These are phyloP conservation scores for Thomomys bottae DNA, from an alignment of 2,113 vertebrate genomes.

Conservation along the genomic window DNA sequence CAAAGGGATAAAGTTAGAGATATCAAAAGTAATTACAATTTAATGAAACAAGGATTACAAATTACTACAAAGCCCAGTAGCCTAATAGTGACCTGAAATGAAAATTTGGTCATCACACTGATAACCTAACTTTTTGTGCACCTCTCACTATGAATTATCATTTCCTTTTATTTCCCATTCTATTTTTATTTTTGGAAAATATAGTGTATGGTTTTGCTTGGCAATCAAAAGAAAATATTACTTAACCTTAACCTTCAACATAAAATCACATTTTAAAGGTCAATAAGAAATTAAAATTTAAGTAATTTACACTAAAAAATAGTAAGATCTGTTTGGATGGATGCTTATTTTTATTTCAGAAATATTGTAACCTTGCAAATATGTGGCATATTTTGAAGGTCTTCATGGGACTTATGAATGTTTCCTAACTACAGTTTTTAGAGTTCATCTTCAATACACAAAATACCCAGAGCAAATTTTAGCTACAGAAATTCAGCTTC, in stretches of 20 bases:
- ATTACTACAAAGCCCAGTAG: conserved; percentile 72
- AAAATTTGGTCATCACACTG: conserved; percentile 65
- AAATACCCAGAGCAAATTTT: conserved; percentile 44
- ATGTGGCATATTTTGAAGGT: conserved; percentile 39
- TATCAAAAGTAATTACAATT: conserved; percentile 80
- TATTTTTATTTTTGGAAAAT: background rate
- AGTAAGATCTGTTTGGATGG: conserved; percentile 34
- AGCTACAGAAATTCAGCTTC: background rate
- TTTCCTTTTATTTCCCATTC: conserved; percentile 21
- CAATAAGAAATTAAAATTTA: conserved; percentile 28
- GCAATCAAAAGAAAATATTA: background rate
- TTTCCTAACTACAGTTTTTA: conserved; percentile 33
- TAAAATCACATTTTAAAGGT: background rate
- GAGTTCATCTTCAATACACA: conserved; percentile 13
- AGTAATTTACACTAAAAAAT: conserved; percentile 4
- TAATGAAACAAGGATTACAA: conserved; percentile 80
- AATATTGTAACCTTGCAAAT: background rate
- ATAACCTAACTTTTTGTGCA: conserved; percentile 52
- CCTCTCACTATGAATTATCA: background rate
- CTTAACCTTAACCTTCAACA: background rate
- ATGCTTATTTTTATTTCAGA: conserved; percentile 59
- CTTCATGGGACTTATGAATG: conserved; percentile 51
- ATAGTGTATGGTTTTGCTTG: background rate
- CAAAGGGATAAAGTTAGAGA: conserved; percentile 76
- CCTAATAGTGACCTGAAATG: conserved; percentile 67